These are phyloP conservation scores for Lissocephala sabroskyi DNA, from an alignment of 2,888 invertebrate genomes.

Conservation along the genomic window DNA sequence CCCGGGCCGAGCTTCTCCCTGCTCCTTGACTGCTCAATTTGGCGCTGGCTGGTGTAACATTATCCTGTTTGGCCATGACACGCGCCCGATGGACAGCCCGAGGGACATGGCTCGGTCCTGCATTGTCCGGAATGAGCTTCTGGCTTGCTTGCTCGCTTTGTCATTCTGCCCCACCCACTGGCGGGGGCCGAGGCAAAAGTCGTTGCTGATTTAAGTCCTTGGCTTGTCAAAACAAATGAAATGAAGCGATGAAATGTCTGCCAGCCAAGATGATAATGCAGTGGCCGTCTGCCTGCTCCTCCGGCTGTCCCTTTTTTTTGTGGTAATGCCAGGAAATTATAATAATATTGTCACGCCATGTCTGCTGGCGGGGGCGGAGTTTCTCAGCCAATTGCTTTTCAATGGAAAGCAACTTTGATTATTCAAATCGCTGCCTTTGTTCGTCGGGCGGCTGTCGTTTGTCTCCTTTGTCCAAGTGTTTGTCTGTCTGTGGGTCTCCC, in stretches of 20 bases:
- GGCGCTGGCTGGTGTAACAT: slow-evolving; percentile 55
- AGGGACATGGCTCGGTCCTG: no score
- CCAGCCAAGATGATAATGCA: slow-evolving; percentile 27
- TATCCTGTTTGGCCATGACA: slow-evolving; percentile 65
- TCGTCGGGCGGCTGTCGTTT: no score
- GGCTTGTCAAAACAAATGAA: slow-evolving; percentile 61
- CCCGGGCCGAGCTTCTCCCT: no score
- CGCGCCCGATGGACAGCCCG: slow-evolving; percentile 28
- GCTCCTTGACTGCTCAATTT: slow-evolving; percentile 41
- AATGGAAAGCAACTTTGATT: no score
- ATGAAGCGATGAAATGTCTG: slow-evolving; percentile 57
- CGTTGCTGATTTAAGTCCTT: slow-evolving; percentile 53
- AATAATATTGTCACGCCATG: slow-evolving; percentile 22
- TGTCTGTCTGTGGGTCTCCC: no score
- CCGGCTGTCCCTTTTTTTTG: neutral
- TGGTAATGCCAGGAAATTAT: slow-evolving; percentile 19
- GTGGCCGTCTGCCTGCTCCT: neutral
- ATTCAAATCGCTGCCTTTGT: no score
- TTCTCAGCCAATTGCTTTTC: no score
- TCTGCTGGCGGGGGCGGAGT: no score
- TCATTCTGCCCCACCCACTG: slow-evolving; percentile 32
- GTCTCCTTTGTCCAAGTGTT: no score
- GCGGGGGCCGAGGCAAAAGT: slow-evolving; percentile 38
- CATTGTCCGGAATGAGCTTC: no score
- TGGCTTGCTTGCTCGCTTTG: slow-evolving; percentile 47